Conservation (phyloP, 23 tunicate genomes). For the Botrylloides violaceus region DNA sequence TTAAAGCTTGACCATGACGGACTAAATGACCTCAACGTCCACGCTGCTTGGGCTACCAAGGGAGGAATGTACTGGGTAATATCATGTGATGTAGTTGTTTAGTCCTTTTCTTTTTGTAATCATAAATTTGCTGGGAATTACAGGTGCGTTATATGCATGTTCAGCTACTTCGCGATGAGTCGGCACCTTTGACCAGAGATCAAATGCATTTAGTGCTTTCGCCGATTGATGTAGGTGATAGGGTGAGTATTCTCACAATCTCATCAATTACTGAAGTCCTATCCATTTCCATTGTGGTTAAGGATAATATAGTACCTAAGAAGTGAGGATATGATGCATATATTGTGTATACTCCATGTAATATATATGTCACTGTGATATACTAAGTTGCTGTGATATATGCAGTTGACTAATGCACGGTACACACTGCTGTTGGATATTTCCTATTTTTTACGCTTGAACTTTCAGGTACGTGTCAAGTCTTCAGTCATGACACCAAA, state of each 20-base stretch:
- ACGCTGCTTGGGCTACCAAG: conserved; percentile 62
- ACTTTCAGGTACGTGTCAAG: conserved; percentile 61
- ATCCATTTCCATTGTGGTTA: too few species aligned
- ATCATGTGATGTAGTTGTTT: too few species aligned
- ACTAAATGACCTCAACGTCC: conserved; percentile 72
- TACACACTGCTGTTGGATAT: too few species aligned
- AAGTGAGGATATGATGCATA: too few species aligned
- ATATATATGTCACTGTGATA: too few species aligned
- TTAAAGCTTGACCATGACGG: conserved; percentile 54
- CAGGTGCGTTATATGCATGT: conserved; percentile 85
- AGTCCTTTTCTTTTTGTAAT: background rate
- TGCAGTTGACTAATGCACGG: too few species aligned
- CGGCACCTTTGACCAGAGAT: background rate
- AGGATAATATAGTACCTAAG: too few species aligned
- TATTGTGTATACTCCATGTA: too few species aligned
- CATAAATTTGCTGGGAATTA: background rate
- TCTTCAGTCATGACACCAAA: conserved; percentile 37
- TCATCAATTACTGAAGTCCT: too few species aligned
- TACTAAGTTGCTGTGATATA: too few species aligned
- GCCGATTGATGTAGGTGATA: conserved; percentile 51
- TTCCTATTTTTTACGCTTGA: too few species aligned
- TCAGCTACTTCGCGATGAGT: conserved; percentile 32
- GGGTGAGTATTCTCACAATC: conserved; percentile 29
- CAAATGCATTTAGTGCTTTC: background rate
- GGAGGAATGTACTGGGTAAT: conserved; percentile 78